Evolutionary conservation across 2,113 vertebrate species (phyloP), one percentile per base, ranked within the genome.

Genomic region (Bostrychus sinensis): DNA sequence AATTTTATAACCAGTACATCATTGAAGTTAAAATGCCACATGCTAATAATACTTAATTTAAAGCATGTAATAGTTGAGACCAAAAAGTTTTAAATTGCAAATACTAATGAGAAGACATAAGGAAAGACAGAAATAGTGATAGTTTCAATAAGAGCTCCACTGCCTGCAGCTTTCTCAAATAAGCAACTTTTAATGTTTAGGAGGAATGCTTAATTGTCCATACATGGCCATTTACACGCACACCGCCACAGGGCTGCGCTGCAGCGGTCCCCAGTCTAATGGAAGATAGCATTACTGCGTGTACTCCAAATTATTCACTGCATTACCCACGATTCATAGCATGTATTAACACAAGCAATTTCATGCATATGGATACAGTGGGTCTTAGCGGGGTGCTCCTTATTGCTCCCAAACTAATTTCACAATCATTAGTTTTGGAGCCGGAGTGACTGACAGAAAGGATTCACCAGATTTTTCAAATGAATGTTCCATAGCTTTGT

Each of bases 361-460:
- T 99, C 94, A 97, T 98, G 96, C 95, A 97, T 96, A 95, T 95
- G 95, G 95, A 95, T 95, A 96, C 94, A 96, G 95, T 94, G 94
- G 92, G 93, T 95, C 95, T 94, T 94, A 94, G 95, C 92, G 93
- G 85, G 88, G 89, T 94, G 93, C 92, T 93, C 92, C 93, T 96
- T 94, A 96, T 95, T 95, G 95, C 94, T 93, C 93, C 94, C 93
- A 96, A 96, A 96, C 95, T 96, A 96, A 98, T 98, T 97, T 98
- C 96, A 97, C 95, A 95, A 97, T 97, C 95, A 96, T 98, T 99
- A 98, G 95, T 96, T 96, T 90, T 89, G 94, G 82, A 65, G 83
- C 77, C 75, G 77, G 51, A 53, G 81, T 86, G 78, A 87, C 70
- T 86, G 84, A 88, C 79, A 61, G 61, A 70, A 61, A 84, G 77